Conservation (phyloP, 2,797 vertebrate genomes). For the Sebastes jordani region DNA sequence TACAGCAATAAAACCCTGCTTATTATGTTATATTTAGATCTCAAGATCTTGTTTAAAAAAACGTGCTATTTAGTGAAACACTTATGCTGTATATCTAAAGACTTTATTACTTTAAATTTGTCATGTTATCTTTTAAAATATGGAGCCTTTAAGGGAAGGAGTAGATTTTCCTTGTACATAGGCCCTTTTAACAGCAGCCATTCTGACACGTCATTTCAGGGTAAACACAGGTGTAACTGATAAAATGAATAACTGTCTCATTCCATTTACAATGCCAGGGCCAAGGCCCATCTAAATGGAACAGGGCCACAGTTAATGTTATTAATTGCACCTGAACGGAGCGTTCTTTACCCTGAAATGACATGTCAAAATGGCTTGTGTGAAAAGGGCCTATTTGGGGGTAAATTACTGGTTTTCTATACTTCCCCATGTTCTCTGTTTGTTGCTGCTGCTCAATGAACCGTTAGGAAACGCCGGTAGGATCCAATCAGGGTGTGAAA, state of each 20-base stretch:
- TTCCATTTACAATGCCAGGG: too few relatives aligned
- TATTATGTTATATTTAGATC: conserved; percentile 9
- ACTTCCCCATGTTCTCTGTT: background rate
- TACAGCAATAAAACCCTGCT: background rate
- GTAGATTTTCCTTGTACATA: too few relatives aligned
- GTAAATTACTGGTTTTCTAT: background rate
- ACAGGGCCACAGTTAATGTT: background rate
- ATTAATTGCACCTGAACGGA: background rate
- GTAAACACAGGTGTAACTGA: background rate
- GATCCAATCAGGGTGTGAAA: conserved; percentile 47
- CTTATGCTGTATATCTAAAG: background rate
- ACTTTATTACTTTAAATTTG: background rate
- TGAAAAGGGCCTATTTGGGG: background rate
- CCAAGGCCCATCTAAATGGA: background rate
- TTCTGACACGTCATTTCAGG: background rate
- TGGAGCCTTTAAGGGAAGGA: background rate
- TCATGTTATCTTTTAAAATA: background rate
- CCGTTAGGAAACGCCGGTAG: background rate
- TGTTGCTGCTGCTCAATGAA: conserved; percentile 5
- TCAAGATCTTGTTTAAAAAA: conserved; percentile 6
- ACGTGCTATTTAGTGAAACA: background rate
- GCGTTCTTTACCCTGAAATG: background rate
- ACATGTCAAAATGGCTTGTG: background rate
- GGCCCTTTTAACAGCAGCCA: background rate
- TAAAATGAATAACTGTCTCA: rapidly evolving